These are phyloP conservation scores for Petromus typicus DNA, from an alignment of 2,113 vertebrate species.

Conservation along the genomic window DNA sequence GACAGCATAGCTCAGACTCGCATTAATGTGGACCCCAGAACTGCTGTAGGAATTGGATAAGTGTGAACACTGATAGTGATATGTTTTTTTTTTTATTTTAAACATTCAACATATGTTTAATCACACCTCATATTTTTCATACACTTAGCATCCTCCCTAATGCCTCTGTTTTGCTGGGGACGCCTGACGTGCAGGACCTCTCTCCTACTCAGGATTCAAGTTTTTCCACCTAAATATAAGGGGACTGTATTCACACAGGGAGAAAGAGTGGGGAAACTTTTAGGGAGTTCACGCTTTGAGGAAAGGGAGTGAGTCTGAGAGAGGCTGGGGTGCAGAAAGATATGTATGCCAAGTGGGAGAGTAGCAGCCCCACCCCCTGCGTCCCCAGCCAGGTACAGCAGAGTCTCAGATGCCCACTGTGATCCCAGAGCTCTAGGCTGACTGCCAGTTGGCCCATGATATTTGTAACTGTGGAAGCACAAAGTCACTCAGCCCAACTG, in stretches of 20 bases:
- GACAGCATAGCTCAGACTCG: background rate
- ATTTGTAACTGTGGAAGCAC: background rate
- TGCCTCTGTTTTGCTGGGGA: background rate
- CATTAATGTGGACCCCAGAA: background rate
- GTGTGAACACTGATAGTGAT: background rate
- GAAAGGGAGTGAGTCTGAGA: background rate
- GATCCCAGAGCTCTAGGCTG: no score
- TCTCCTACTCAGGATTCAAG: accelerated
- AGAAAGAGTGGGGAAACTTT: background rate
- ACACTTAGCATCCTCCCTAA: background rate
- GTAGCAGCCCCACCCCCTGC: background rate
- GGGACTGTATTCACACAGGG: background rate
- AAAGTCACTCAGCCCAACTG: no score
- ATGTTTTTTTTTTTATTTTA: background rate
- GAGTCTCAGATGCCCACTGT: background rate
- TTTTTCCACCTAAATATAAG: no score
- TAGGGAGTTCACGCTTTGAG: accelerated
- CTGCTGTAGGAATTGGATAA: background rate
- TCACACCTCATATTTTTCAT: background rate
- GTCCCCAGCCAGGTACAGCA: background rate
- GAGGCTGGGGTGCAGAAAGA: accelerated
- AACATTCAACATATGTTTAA: background rate
- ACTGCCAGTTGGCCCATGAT: background rate
- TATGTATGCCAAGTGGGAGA: no score
- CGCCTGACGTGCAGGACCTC: no score